Conservation (phyloP, 2,888 invertebrate species). For the Drosophila pullipes region DNA sequence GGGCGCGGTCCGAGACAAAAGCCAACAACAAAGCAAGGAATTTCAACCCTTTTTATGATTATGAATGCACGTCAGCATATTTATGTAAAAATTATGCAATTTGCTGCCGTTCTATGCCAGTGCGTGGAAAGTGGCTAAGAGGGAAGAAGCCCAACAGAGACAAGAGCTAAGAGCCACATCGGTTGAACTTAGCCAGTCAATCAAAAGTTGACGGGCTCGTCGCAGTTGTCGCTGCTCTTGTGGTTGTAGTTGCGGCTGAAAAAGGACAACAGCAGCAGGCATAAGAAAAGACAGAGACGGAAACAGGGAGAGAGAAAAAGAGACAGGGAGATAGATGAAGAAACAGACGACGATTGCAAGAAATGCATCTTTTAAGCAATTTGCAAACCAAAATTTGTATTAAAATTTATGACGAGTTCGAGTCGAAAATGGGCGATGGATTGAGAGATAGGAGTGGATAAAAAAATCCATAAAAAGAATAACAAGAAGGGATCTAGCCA, state of each 20-base stretch:
- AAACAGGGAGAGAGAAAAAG: neutral
- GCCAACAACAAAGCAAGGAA: slow-evolving; percentile 50
- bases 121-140: slow-evolving; percentile 51
- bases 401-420: slow-evolving; percentile 80
- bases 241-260: slow-evolving; percentile 28
- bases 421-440: slow-evolving; percentile 63
- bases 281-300: neutral
- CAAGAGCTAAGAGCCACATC: slow-evolving; percentile 55
- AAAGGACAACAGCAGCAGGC: slow-evolving; percentile 58
- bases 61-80: slow-evolving; percentile 81
- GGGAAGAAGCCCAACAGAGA: slow-evolving; percentile 33
- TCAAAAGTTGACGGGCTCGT: slow-evolving; percentile 79
- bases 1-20: slow-evolving; percentile 28
- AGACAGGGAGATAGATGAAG: slow-evolving; percentile 1
- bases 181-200: slow-evolving; percentile 79
- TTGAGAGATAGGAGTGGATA: slow-evolving; percentile 59
- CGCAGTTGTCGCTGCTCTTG: slow-evolving; percentile 70
- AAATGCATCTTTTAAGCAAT: slow-evolving; percentile 77
- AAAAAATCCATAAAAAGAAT: slow-evolving; percentile 24
- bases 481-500: neutral
- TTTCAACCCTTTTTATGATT: slow-evolving; percentile 79
- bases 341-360: slow-evolving; percentile 26
- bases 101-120: slow-evolving; percentile 79
- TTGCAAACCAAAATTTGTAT: slow-evolving; percentile 81
- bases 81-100: slow-evolving; percentile 82